Conservation (phyloP, 2,888 invertebrate genomes). For the Nasonovia ribisnigri region DNA sequence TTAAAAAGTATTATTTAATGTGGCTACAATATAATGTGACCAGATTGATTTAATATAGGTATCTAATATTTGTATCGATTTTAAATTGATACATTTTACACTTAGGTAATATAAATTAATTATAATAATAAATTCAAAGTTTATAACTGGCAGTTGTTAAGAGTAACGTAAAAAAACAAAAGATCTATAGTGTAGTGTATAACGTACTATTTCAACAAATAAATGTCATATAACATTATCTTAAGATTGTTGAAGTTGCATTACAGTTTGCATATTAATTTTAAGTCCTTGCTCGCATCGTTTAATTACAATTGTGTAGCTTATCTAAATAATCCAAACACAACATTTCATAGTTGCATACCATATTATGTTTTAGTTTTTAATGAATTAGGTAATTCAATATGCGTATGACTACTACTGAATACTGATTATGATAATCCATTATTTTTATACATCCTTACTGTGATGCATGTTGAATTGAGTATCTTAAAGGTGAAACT, state of each 20-base stretch:
- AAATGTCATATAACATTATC: background rate
- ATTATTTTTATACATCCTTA: background rate
- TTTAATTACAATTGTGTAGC: background rate
- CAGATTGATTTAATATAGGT: background rate
- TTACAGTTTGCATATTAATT: constrained; percentile 11
- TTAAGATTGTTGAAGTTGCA: background rate
- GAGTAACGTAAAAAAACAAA: background rate
- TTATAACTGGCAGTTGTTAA: background rate
- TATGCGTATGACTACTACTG: background rate
- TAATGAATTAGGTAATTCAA: background rate
- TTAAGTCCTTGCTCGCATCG: background rate
- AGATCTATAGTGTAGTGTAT: background rate
- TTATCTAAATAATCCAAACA: constrained; percentile 17
- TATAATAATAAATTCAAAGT: background rate
- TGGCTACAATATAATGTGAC: background rate
- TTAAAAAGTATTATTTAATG: background rate
- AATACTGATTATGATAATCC: background rate
- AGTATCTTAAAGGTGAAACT: background rate
- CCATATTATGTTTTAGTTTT: background rate
- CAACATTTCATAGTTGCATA: background rate
- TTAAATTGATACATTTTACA: background rate
- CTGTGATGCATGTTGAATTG: background rate
- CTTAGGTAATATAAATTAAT: background rate
- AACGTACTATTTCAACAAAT: background rate
- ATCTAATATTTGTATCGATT: background rate